Percentiles rank a stretch among this genome's conserved stretches.
These are phyloP conservation scores for Sesamia inferens DNA, from an alignment of 2,888 invertebrate genomes.

Conservation along the genomic window DNA sequence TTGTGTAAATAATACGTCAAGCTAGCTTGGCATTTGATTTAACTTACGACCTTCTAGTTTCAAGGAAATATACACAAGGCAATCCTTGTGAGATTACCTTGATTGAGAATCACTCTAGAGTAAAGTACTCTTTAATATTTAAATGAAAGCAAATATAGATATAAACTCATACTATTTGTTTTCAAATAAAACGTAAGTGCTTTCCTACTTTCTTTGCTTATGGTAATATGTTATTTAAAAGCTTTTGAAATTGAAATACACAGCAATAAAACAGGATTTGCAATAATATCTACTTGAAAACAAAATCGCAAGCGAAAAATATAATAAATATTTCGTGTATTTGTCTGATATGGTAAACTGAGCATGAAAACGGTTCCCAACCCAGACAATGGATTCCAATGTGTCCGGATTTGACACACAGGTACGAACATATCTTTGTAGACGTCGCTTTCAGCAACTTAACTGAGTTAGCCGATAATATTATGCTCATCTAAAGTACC, in stretches of 20 bases:
- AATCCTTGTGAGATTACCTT: too few relatives aligned
- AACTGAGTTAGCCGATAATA: constrained; percentile 9
- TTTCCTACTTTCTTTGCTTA: constrained; percentile 29
- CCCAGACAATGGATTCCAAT: constrained; percentile 22
- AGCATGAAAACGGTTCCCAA: constrained; percentile 40
- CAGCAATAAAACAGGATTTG: constrained; percentile 50
- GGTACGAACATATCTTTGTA: constrained; percentile 7
- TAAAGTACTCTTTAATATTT: constrained; percentile 4
- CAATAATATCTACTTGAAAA: constrained; percentile 62
- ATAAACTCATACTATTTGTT: not conserved
- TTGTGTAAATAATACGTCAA: too few relatives aligned
- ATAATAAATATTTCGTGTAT: constrained; percentile 53
- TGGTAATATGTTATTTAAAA: constrained; percentile 16
- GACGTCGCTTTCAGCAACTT: constrained; percentile 25
- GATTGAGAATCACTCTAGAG: not conserved
- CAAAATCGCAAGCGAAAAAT: constrained; percentile 49
- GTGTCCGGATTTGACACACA: too few relatives aligned
- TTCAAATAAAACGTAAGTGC: constrained; percentile 25
- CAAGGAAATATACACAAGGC: too few relatives aligned
- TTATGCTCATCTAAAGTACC: not conserved
- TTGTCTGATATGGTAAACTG: constrained; percentile 2
- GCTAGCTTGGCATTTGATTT: too few relatives aligned
- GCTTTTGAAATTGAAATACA: constrained; percentile 56
- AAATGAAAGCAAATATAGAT: not conserved
- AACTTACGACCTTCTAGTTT: too few relatives aligned